Conservation (phyloP, 2,113 vertebrate genomes). For the Neomonachus schauinslandi region DNA sequence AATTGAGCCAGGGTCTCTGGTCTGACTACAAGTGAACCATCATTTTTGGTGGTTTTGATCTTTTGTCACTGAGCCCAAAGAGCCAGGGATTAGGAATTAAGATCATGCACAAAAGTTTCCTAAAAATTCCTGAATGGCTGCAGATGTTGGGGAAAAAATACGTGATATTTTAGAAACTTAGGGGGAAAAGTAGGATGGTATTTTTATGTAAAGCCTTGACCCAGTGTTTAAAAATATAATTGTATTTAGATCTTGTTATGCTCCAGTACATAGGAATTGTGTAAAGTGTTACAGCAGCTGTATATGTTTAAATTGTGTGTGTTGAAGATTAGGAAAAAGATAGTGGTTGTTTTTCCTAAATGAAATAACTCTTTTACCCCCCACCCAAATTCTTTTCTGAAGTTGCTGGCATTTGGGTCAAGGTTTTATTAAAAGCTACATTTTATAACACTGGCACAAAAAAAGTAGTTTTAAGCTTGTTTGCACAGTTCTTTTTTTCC, state of each 20-base stretch:
- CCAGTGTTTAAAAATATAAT: constrained; percentile 84
- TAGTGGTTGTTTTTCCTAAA: constrained; percentile 86
- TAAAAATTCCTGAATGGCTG: constrained; percentile 87
- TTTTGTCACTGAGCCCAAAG: constrained; percentile 90
- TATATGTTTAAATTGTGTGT: constrained; percentile 86
- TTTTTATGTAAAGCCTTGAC: constrained; percentile 90
- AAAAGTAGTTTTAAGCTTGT: constrained; percentile 90
- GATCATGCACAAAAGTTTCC: constrained; percentile 89
- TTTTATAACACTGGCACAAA: constrained; percentile 89
- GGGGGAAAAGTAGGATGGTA: constrained; percentile 86
- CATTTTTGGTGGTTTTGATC: constrained; percentile 88
- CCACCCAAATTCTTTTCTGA: constrained; percentile 85
- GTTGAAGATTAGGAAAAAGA: constrained; percentile 84
- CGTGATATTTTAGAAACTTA: constrained; percentile 88
- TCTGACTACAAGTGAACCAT: constrained; percentile 85
- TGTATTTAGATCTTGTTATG: constrained; percentile 87
- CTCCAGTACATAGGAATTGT: constrained; percentile 86
- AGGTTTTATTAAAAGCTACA: constrained; percentile 89
- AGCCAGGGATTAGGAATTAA: constrained; percentile 90
- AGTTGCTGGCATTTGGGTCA: constrained; percentile 89
- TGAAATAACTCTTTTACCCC: constrained; percentile 81
- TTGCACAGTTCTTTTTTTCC: constrained; percentile 91
- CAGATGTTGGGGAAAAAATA: constrained; percentile 85
- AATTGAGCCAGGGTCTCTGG: constrained; percentile 91
- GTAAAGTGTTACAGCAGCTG: constrained; percentile 86